Conservation (phyloP, 1,140 invertebrate genomes). For the Lepidostoma basale region DNA sequence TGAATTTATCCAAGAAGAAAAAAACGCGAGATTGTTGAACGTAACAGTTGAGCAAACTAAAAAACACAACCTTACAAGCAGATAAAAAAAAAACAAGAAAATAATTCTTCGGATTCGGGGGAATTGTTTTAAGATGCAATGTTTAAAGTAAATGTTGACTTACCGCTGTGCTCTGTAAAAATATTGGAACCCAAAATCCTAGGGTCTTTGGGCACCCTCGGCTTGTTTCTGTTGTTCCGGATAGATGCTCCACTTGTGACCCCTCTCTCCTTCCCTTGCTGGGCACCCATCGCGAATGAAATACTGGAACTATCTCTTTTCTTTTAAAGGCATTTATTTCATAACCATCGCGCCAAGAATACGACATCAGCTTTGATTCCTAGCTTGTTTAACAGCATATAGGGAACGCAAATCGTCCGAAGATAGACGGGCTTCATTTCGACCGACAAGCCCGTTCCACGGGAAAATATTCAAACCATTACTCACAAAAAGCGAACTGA, state of each 20-base stretch:
- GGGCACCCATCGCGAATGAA: constrained; percentile 67
- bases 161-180: constrained; percentile 79
- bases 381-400: constrained; percentile 17
- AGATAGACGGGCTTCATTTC: constrained; percentile 20
- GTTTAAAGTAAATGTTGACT: too few species aligned
- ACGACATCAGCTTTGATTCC: constrained; percentile 6
- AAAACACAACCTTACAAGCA: too few species aligned
- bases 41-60: too few species aligned
- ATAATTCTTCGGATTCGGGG: too few species aligned
- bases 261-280: constrained; percentile 74
- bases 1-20: too few species aligned
- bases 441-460: background rate
- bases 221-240: constrained; percentile 66
- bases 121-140: too few species aligned
- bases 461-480: background rate
- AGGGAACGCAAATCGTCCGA: constrained; percentile 8
- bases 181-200: constrained; percentile 72
- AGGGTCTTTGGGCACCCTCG: constrained; percentile 67
- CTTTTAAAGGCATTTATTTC: constrained; percentile 14
- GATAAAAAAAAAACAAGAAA: too few species aligned
- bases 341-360: constrained; percentile 11
- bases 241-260: constrained; percentile 63
- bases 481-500: background rate
- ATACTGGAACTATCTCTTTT: background rate
- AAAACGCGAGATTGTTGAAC: too few species aligned